A percentile compares a stretch with the other conserved stretches of the same genome.
Evolutionary conservation across 2,888 invertebrate species (phyloP).

Genomic region (Alcis repandata): DNA sequence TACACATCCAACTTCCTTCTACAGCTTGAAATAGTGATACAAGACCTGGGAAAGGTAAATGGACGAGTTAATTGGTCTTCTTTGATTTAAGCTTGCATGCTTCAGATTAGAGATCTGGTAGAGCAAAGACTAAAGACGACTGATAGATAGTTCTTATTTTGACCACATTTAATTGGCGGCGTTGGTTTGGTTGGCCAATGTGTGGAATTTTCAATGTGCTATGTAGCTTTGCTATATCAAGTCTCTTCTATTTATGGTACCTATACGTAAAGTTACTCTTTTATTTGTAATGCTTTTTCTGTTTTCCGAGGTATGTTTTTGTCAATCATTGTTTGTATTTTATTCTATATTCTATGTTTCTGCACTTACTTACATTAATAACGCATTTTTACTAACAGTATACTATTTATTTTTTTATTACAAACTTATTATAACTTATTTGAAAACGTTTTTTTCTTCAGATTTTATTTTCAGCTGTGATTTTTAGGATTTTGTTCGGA

Average conservation of each 20-base stretch:
- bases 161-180: no score
- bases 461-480: not conserved
- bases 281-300: conserved; percentile 6
- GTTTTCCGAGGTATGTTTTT: not conserved
- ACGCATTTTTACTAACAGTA: not conserved
- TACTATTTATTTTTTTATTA: not conserved
- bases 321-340: not conserved
- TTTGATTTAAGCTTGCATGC: conserved; percentile 24
- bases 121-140: no score
- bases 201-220: not conserved
- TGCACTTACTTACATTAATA: conserved; percentile 7
- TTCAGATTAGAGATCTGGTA: conserved; percentile 8
- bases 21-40: conserved; percentile 24
- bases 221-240: conserved; percentile 3
- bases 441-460: not conserved
- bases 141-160: no score
- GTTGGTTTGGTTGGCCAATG: no score
- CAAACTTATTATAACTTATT: no score
- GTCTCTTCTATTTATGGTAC: not conserved
- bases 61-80: conserved; percentile 6
- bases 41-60: conserved; percentile 17
- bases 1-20: conserved; percentile 21
- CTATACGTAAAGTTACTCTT: not conserved
- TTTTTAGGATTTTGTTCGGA: not conserved
- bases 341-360: conserved; percentile 11